phyloP scores from a whole-genome alignment of 2,888 invertebrate species.

The Neoascia interrupta region DNA sequence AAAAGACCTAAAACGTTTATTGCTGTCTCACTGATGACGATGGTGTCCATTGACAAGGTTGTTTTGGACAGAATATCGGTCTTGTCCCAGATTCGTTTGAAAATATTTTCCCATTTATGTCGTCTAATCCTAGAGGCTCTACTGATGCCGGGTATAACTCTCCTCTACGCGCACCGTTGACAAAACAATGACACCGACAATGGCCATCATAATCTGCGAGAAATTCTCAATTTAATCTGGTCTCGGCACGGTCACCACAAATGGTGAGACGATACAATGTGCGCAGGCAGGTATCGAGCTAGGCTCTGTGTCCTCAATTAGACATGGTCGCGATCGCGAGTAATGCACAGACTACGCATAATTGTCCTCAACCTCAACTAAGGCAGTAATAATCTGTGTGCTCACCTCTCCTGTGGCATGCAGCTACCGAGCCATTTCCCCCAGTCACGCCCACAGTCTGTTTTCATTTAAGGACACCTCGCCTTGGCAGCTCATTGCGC shows the following conservation, averaged over 20 bases:
- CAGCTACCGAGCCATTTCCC: slow-evolving; percentile 14
- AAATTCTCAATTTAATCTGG: slow-evolving; percentile 34
- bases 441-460: slow-evolving; percentile 30
- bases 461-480: no score
- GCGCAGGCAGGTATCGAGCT: slow-evolving; percentile 5
- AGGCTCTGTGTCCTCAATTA: slow-evolving; percentile 29
- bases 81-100: not conserved
- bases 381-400: slow-evolving; percentile 62
- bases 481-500: slow-evolving; percentile 3
- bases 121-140: not conserved
- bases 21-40: not conserved
- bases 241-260: not conserved
- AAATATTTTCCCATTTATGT: slow-evolving; percentile 1
- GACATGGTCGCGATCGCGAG: slow-evolving; percentile 51
- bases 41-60: slow-evolving; percentile 15
- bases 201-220: slow-evolving; percentile 45
- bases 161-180: not conserved
- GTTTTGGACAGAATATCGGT: no score
- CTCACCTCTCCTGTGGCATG: slow-evolving; percentile 33
- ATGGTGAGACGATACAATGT: no score
- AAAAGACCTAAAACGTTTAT: not conserved
- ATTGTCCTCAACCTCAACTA: slow-evolving; percentile 54
- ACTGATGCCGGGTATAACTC: not conserved
- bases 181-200: slow-evolving; percentile 32
- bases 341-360: slow-evolving; percentile 27